Percentiles rank a stretch among this genome's conserved stretches.
Evolutionary conservation across 2,113 vertebrate genomes (phyloP).

Genomic region (Xenotilapia flavipinnis): DNA sequence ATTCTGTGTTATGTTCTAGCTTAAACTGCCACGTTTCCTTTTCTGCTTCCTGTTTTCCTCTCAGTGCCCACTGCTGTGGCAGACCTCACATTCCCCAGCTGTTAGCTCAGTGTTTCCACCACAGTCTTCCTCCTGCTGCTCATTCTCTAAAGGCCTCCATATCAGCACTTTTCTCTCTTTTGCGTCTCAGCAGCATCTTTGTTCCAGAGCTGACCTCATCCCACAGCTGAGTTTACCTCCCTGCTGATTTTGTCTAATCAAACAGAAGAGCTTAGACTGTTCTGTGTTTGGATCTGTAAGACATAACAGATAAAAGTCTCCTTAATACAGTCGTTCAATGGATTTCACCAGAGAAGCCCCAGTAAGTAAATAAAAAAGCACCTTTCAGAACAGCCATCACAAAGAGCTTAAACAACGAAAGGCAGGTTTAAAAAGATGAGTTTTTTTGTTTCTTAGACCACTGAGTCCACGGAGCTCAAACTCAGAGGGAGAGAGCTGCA

Average conservation of each 20-base stretch:
- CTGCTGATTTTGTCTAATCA: background rate
- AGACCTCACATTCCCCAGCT: rapidly evolving
- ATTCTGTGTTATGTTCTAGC: background rate
- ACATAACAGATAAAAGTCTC: rapidly evolving
- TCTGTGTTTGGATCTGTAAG: background rate
- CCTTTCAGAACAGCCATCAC: background rate
- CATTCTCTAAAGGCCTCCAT: background rate
- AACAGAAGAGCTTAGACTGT: background rate
- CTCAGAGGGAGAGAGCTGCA: background rate
- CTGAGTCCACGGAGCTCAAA: background rate
- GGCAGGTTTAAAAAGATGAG: background rate
- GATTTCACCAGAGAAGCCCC: background rate
- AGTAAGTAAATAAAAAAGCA: background rate
- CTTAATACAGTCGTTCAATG: background rate
- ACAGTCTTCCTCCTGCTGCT: background rate
- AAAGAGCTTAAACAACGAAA: rapidly evolving
- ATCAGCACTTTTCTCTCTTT: background rate
- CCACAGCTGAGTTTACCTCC: background rate
- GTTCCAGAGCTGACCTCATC: rapidly evolving
- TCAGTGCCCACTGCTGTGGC: background rate
- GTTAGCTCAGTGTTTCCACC: background rate
- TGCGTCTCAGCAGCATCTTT: background rate
- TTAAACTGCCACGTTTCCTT: background rate
- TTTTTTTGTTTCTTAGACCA: background rate
- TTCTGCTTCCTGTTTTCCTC: background rate